Evolutionary conservation across 2,888 invertebrate genomes (phyloP).

Genomic region (Phyto melanocephala): DNA sequence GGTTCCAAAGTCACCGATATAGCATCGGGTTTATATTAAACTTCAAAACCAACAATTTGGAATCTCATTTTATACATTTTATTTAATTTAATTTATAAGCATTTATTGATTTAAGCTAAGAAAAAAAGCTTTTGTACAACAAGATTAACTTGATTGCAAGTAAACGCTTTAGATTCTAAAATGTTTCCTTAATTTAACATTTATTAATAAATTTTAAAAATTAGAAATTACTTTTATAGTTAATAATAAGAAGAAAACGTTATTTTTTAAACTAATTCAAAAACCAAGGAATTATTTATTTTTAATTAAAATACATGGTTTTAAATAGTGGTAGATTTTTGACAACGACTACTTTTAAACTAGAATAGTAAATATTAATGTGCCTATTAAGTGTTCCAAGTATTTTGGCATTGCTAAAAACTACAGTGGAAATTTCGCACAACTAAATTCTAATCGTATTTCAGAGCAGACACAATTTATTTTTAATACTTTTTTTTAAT

Average conservation of each 20-base stretch:
- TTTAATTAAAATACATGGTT: conserved; percentile 19
- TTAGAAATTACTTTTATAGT: neutral
- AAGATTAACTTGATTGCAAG: conserved; percentile 28
- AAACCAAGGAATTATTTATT: no score
- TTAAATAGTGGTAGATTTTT: conserved; percentile 52
- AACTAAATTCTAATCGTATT: no score
- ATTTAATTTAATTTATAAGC: conserved; percentile 6
- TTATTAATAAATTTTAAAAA: neutral
- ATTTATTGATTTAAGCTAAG: conserved; percentile 38
- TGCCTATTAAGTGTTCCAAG: no score
- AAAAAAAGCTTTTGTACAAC: conserved; percentile 57
- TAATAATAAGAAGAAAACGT: no score
- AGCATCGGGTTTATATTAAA: conserved; percentile 85
- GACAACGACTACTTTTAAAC: neutral
- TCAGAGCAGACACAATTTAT: no score
- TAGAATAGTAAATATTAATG: no score
- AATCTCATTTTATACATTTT: neutral
- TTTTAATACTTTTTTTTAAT: neutral
- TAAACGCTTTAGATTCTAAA: neutral
- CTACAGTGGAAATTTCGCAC: no score
- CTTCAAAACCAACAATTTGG: neutral
- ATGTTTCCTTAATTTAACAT: conserved; percentile 16
- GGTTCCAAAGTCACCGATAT: conserved; percentile 85
- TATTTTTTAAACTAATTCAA: no score
- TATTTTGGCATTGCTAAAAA: no score